Base-by-base conservation (phyloP, 2,888 invertebrate genomes). In the Oithona nana region DNA sequence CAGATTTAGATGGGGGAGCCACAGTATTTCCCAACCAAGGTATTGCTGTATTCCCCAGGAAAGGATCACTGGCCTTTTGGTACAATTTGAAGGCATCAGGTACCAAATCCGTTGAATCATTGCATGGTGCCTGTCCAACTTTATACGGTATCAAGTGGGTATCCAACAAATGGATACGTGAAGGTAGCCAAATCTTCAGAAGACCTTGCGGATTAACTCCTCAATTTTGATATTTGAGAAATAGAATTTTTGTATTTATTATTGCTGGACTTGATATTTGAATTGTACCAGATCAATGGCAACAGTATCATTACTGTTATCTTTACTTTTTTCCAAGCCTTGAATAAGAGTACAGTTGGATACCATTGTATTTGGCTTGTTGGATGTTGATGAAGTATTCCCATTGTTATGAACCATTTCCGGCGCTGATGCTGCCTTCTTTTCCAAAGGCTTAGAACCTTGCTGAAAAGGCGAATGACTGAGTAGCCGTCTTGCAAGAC, bases 101-200 rank as follows among this genome's bases (percentile, higher is more conserved):
- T 24, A 70, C 70, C 16, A 72, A 73, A 28, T 72, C 74, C 64
- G 68, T 68, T 50, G 63, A 69, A 59, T 74, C 74, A 1, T 64
- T 75, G 20, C 75, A 75, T 67, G 75, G 74, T 20, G 75, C 74
- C 22, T 75, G 75, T 66, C 75, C 75, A 0, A 75, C 75, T 3
- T 65, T 74, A 4, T 71, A 71, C n/a, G 75, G 75, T 24, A 68
- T 70, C 24, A 75, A 75, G 67, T 75, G 74, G 74, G 65, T 64
- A 31, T 60, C 64, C 49, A 65, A 65, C 61, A 60, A 64, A 28
- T 65, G 65, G 65, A 64, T 65, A 24, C 63, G 64, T 6, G 65
- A 64, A 56, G 54, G 64, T 29, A n/a, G 28, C 22, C 64, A 65
- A 50, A 60, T 65, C 39, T 54, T 61, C 8, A n/a, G 61, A 28